phyloP scores from a whole-genome alignment of 2,797 vertebrate genomes.

The Rachycentron canadum region DNA sequence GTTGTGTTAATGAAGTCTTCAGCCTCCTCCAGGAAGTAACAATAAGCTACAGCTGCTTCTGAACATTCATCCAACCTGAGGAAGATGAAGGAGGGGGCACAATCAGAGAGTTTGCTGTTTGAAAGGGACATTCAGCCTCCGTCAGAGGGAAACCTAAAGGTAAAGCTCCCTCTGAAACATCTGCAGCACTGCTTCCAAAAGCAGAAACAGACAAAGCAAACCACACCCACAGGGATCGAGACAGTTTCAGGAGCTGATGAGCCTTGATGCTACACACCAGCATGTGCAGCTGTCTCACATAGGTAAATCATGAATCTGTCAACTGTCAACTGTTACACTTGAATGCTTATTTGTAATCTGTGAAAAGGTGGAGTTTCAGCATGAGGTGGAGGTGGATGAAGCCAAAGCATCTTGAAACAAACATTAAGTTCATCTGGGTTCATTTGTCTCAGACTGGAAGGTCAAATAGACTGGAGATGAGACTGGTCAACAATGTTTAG shows the following conservation, averaged over 20 bases:
- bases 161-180: neutral
- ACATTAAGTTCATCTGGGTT: no score
- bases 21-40: constrained; percentile 4
- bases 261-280: neutral
- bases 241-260: neutral
- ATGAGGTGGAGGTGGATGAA: no score
- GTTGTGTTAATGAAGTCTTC: neutral
- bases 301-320: neutral
- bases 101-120: neutral
- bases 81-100: neutral
- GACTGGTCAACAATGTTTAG: no score
- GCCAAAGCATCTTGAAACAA: no score
- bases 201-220: neutral
- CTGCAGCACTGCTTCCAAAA: neutral
- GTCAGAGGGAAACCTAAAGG: neutral
- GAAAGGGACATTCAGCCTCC: neutral
- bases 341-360: no score
- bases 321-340: no score
- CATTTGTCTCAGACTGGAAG: no score
- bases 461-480: no score
- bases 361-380: no score
- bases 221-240: neutral
- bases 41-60: neutral
- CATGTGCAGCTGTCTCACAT: neutral
- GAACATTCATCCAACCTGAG: constrained; percentile 1